These are phyloP conservation scores for Sebastes taczanowskii DNA, from an alignment of 2,797 vertebrate genomes.

Conservation along the genomic window DNA sequence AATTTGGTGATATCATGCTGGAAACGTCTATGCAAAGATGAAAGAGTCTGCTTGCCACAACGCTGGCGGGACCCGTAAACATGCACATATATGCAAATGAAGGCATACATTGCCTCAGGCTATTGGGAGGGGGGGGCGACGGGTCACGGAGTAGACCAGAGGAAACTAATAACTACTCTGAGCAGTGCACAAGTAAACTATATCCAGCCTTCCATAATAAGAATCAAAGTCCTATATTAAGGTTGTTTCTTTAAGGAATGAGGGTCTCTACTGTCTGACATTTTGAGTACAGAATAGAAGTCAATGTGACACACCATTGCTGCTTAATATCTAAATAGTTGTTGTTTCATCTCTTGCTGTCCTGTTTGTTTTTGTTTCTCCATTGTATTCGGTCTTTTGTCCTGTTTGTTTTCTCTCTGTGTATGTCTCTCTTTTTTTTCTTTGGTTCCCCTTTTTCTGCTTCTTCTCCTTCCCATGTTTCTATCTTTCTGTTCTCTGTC, in stretches of 20 bases:
- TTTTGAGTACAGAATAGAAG: slow-evolving; percentile 42
- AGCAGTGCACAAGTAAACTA: slow-evolving; percentile 20
- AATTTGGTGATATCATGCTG: slow-evolving; percentile 34
- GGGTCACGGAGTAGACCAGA: slow-evolving; percentile 18
- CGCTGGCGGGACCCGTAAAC: slow-evolving; percentile 26
- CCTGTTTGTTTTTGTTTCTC: not conserved
- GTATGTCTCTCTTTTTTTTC: not conserved
- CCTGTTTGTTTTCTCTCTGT: not conserved
- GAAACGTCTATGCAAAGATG: slow-evolving; percentile 49
- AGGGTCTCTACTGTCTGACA: not conserved
- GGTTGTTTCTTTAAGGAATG: slow-evolving; percentile 34
- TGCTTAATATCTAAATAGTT: not conserved
- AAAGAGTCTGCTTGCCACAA: slow-evolving; percentile 44
- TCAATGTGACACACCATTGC: not conserved
- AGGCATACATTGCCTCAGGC: slow-evolving; percentile 6
- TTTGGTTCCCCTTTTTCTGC: not conserved
- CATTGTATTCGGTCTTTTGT: not conserved
- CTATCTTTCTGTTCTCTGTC: not conserved
- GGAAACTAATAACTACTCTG: slow-evolving; percentile 32
- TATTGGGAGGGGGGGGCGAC: slow-evolving; percentile 1
- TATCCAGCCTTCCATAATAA: not conserved
- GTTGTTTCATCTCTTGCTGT: not conserved
- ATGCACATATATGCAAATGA: slow-evolving; percentile 45
- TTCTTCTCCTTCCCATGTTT: not conserved
- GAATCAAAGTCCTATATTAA: slow-evolving; percentile 28